Evolutionary conservation across 2,888 invertebrate genomes (phyloP).

Genomic region (Leptothorax acervorum): DNA sequence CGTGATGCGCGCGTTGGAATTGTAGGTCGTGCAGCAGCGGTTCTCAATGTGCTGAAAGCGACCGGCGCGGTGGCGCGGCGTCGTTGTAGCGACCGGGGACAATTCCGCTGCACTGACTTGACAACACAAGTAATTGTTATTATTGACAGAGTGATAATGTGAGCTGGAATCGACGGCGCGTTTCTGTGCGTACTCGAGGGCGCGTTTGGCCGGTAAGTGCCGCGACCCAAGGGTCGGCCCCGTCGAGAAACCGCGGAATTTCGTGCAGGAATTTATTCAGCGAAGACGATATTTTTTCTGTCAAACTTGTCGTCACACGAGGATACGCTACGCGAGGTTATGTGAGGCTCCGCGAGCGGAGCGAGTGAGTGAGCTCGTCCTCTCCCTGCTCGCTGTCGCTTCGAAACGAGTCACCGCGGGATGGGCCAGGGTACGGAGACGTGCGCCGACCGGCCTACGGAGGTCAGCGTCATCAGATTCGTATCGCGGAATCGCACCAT

Average conservation of each 20-base stretch:
- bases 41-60: constrained; percentile 11
- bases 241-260: constrained; percentile 33
- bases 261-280: constrained; percentile 60
- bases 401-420: constrained; percentile 37
- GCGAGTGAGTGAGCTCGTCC: constrained; percentile 32
- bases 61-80: not conserved
- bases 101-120: constrained; percentile 72
- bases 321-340: constrained; percentile 72
- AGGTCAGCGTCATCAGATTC: constrained; percentile 84
- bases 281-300: constrained; percentile 58
- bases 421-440: constrained; percentile 85
- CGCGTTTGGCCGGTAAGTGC: constrained; percentile 68
- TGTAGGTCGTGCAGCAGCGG: not conserved
- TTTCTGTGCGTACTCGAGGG: constrained; percentile 69
- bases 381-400: constrained; percentile 35
- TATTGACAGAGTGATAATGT: constrained; percentile 79
- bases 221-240: constrained; percentile 45
- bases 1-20: not conserved
- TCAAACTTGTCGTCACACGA: constrained; percentile 53
- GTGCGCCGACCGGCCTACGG: constrained; percentile 83
- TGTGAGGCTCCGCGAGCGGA: constrained; percentile 66
- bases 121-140: constrained; percentile 80
- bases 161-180: constrained; percentile 64
- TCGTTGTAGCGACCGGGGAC: not conserved
- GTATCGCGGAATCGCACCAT: constrained; percentile 84